A percentile compares a stretch with the other conserved stretches of the same genome.
Conservation (phyloP, 2,797 vertebrate genomes). For the Hippopotamyrus pictus region DNA sequence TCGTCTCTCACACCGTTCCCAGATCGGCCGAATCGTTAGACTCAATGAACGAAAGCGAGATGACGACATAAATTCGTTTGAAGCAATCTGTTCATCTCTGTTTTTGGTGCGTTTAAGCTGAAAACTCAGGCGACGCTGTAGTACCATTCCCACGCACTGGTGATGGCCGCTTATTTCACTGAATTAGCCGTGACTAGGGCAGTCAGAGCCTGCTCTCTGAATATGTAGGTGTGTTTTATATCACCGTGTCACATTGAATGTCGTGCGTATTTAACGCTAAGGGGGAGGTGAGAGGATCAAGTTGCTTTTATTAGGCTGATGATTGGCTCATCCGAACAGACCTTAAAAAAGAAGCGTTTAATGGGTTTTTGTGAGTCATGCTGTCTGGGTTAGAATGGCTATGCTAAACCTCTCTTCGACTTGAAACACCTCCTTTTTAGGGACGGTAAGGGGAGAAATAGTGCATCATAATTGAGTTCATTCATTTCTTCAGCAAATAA, state of each 20-base stretch:
- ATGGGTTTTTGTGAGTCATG: slow-evolving; percentile 15
- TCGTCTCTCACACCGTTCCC: not conserved
- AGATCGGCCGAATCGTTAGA: not conserved
- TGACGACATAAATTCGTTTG: not conserved
- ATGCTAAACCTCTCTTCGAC: slow-evolving; percentile 3
- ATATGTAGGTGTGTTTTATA: slow-evolving; percentile 11
- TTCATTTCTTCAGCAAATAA: slow-evolving; percentile 15
- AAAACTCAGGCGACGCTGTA: not conserved
- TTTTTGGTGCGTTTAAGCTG: not conserved
- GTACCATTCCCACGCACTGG: not conserved
- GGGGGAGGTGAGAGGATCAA: not conserved
- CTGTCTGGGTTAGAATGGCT: not conserved
- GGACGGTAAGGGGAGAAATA: not conserved
- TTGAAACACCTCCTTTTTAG: slow-evolving; percentile 22
- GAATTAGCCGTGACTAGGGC: not conserved
- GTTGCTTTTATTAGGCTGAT: slow-evolving; percentile 21
- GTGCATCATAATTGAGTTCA: slow-evolving; percentile 32
- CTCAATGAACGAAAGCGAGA: not conserved
- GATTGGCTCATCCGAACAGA: not conserved
- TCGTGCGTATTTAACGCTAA: not conserved
- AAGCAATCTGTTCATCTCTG: not conserved
- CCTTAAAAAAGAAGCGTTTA: slow-evolving; percentile 9
- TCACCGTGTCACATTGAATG: not conserved
- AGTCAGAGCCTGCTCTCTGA: not conserved
- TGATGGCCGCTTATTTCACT: not conserved